Base-by-base conservation (phyloP, 2,888 invertebrate genomes). In the Pheosia gnoma region DNA sequence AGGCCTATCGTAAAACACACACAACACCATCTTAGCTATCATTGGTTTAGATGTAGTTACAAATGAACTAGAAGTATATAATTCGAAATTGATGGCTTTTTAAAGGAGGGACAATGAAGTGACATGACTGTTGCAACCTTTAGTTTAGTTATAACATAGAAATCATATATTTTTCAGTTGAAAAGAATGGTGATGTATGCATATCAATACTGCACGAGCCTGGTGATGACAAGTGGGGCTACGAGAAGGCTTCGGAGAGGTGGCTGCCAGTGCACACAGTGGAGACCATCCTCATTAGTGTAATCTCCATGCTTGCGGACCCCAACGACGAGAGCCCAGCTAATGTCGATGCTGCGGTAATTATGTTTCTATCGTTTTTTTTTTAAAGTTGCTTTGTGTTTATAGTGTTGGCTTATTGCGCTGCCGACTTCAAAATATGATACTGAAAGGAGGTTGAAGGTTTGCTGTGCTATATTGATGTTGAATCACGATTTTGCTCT, bases 191-290 rank as follows among this genome's bases (percentile, higher is more conserved):
- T 72, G 97, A 98, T 91, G 99, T 99, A 57, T 99, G 99, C 95
- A 99, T 99, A 95, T 99, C 99, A 88, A 99, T 99, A 92, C 95
- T 99, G 74, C 99, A 99, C 87, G 99, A 99, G 91, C 99, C 99
- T 45, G 99, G 99, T 64, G 99, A 99, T 95, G 99, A 99, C 91
- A 98, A 98, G 93, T 99, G 97, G 96, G 99, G 99, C 65, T 99
- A 99, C 86, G 99, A 99, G 93, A 98, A 98, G 90, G 98, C 99
- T 68, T 98, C 98, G 63, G 99, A 99, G 92, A 95, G 99, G 90
- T 99, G 99, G 99, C 94, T 99, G 88, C 99, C 99, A 51, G 98
- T 99, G 71, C 99, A 99, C 93, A 99, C 99, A 75, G 99, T 99
- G 81, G 99, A 99, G 95, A 99, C 99, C 75, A 99, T 99, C 89